phyloP scores from a whole-genome alignment of 2,113 vertebrate species.

The Mobula hypostoma region DNA sequence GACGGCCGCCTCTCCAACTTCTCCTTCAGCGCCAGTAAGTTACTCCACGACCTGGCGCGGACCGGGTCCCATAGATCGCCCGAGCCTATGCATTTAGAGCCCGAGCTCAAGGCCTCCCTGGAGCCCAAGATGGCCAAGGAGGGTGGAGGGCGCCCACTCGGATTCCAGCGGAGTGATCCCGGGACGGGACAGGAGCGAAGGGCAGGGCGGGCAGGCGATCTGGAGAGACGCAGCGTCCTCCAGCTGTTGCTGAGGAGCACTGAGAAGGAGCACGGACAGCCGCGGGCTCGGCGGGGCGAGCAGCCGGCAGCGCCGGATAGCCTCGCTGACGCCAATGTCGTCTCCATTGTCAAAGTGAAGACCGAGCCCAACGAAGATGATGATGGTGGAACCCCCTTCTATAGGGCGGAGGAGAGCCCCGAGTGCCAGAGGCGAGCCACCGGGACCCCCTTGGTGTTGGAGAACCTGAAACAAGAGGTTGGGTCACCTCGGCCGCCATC shows the following conservation, averaged over 20 bases:
- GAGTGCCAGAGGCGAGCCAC: neutral
- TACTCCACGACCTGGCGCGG: constrained; percentile 90
- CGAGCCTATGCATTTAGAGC: constrained; percentile 51
- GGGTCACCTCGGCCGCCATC: neutral
- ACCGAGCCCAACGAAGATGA: neutral
- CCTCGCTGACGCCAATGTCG: neutral
- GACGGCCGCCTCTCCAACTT: neutral
- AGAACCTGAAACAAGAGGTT: neutral
- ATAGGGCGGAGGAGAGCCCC: neutral
- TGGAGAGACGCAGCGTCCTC: constrained; percentile 88
- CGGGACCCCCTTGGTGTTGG: neutral
- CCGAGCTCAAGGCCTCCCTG: neutral
- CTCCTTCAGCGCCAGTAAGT: constrained; percentile 90
- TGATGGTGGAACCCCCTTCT: too few relatives aligned
- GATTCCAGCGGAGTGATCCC: constrained; percentile 32
- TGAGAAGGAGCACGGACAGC: constrained; percentile 41
- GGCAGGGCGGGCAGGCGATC: constrained; percentile 61
- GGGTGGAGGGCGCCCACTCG: neutral
- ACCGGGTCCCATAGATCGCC: constrained; percentile 67
- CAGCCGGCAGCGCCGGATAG: neutral
- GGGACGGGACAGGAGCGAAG: constrained; percentile 55
- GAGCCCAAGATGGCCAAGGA: neutral
- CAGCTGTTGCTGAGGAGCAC: constrained; percentile 84
- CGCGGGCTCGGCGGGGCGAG: neutral
- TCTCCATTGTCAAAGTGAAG: neutral